Conservation (phyloP, 2,797 vertebrate genomes). For the Hyperoplus immaculatus region DNA sequence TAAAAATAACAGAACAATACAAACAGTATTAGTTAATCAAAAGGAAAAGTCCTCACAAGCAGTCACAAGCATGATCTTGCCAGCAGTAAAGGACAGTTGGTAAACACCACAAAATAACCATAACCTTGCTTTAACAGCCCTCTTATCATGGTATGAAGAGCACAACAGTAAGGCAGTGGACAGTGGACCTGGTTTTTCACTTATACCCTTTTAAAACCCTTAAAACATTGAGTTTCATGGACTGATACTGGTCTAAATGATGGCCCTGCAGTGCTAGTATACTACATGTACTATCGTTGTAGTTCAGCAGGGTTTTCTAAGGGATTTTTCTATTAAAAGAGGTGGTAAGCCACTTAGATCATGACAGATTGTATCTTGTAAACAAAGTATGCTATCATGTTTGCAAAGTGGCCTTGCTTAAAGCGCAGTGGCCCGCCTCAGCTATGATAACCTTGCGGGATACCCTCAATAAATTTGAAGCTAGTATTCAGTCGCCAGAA, state of each 20-base stretch:
- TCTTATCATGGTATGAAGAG: conserved; percentile 1
- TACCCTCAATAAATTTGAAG: conserved; percentile 10
- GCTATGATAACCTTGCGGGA: conserved; percentile 3
- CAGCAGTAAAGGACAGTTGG: conserved; percentile 14
- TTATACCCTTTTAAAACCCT: conserved; percentile 19
- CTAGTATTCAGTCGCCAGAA: not conserved
- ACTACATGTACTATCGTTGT: conserved; percentile 33
- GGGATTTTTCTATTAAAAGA: conserved; percentile 14
- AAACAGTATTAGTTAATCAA: conserved; percentile 6
- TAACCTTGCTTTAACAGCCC: conserved; percentile 7
- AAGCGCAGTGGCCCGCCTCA: not conserved
- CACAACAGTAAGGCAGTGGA: not conserved
- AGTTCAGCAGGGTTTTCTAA: conserved; percentile 39
- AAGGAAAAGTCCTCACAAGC: not conserved
- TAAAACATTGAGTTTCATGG: conserved; percentile 18
- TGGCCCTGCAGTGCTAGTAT: conserved; percentile 11
- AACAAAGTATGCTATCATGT: not conserved
- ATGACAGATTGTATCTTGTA: not conserved
- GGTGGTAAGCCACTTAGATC: conserved; percentile 35
- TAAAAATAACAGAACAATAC: conserved; percentile 19
- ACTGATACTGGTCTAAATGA: conserved; percentile 1
- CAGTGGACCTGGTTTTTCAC: not conserved
- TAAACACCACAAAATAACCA: conserved; percentile 31
- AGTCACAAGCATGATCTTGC: conserved; percentile 17
- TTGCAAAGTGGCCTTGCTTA: too few species aligned